A percentile compares a stretch with the other conserved stretches of the same genome.
phyloP scores from a whole-genome alignment of 2,888 invertebrate species.

The Pollenia angustigena region DNA sequence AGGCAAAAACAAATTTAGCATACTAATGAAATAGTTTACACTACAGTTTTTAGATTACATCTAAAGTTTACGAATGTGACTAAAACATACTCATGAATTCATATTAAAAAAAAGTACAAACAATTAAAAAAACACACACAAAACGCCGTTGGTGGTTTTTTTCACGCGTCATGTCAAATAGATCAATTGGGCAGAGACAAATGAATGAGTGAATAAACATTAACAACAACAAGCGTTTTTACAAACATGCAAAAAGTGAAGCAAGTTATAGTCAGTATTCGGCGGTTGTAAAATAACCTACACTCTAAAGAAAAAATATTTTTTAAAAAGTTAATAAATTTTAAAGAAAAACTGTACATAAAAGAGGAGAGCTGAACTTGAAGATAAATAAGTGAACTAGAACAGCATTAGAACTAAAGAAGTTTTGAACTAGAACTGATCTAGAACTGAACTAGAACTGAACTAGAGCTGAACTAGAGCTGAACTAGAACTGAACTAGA shows the following conservation, averaged over 20 bases:
- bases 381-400: no score
- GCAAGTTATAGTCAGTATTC: background rate
- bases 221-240: background rate
- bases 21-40: constrained; percentile 61
- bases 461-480: no score
- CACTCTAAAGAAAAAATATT: no score
- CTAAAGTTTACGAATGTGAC: constrained; percentile 32
- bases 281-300: background rate
- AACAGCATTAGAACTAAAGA: no score
- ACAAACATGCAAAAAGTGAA: constrained; percentile 10
- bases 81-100: background rate
- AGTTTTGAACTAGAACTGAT: no score
- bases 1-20: constrained; percentile 48
- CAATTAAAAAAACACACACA: constrained; percentile 24
- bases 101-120: constrained; percentile 9
- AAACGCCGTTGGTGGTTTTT: constrained; percentile 69
- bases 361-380: no score
- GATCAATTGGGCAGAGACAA: constrained; percentile 65
- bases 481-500: no score
- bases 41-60: constrained; percentile 53
- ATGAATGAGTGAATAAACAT: constrained; percentile 43
- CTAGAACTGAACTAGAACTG: no score
- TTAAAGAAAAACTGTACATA: no score
- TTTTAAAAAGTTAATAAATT: no score
- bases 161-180: constrained; percentile 68